A percentile compares a stretch with the other conserved stretches of the same genome.
These are phyloP conservation scores for Melanotaenia trifasciata DNA, from an alignment of 2,797 vertebrate species.

Conservation along the genomic window DNA sequence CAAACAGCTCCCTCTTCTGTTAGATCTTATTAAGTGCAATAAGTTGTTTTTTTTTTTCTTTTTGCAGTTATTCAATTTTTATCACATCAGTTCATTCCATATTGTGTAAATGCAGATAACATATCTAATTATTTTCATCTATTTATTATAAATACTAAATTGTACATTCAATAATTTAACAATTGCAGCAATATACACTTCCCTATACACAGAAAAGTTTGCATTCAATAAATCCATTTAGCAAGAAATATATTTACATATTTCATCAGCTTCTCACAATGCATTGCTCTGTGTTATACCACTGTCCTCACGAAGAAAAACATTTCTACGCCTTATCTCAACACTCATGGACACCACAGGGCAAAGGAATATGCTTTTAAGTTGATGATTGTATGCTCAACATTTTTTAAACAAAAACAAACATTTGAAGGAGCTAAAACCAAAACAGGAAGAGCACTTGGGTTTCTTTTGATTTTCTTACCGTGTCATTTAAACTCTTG, in stretches of 20 bases:
- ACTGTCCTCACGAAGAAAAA: conserved; percentile 16
- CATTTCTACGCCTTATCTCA: conserved; percentile 12
- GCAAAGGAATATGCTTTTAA: conserved; percentile 15
- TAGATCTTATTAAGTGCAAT: conserved; percentile 39
- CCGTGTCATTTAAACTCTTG: conserved; percentile 13
- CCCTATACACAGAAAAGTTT: conserved; percentile 32
- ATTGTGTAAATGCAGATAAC: background rate
- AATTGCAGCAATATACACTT: conserved; percentile 39
- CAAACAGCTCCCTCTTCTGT: conserved; percentile 63
- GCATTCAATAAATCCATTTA: conserved; percentile 62
- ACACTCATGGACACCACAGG: conserved; percentile 24
- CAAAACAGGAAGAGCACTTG: conserved; percentile 73
- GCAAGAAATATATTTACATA: conserved; percentile 65
- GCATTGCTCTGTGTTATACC: conserved; percentile 26
- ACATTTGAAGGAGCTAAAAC: conserved; percentile 35
- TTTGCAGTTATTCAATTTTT: background rate
- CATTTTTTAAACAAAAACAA: conserved; percentile 32
- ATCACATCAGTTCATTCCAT: background rate
- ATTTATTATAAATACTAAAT: conserved; percentile 60
- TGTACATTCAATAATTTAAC: conserved; percentile 40
- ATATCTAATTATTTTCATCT: conserved; percentile 2
- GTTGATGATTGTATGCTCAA: background rate
- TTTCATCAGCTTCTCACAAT: conserved; percentile 38
- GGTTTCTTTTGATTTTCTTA: conserved; percentile 40
- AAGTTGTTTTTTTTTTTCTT: background rate